Base-by-base conservation (phyloP, 2,888 invertebrate species). In the Polymixis flavicincta region DNA sequence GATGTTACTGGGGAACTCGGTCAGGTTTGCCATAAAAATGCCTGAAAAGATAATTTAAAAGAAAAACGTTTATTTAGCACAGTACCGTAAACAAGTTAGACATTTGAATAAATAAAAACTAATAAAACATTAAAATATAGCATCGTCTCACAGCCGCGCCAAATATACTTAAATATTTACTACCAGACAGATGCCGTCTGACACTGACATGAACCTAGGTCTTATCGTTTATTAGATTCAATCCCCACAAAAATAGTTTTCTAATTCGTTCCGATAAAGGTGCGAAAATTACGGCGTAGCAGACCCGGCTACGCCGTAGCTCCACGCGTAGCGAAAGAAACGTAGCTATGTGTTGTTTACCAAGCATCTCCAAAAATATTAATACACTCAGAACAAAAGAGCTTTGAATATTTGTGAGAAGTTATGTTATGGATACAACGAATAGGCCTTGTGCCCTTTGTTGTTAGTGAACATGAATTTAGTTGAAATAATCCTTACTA, bases 361-460 rank as follows among this genome's bases (percentile, higher is more conserved):
- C 25, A 32, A 50, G 42, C 42, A 74, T 63, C 50, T 50, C 11
- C 61, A 57, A 74, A 71, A 74, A 74, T 77, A 63, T 37, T 52
- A 79, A 80, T 72, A 55, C 48, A 72, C 50, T 74, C 48, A 32
- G 75, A 74, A 81, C 59, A 78, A 74, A 74, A 28, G 22, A 32
- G 48, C 17, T 73, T 77, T 80, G 42, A 57, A 80, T 72, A 80
- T 80, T 77, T 72, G 61, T 72, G 50, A 52, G 45, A 50, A 50
- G 42, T 61, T 72, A 50, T 72, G 48, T 54, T 74, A 25, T 32
- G 60, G 64, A 64, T 63, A 59, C 42, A 79, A 32, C 22, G n/a
- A 74, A 17, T 28, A 22, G 22, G 50, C 42, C 13, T 55, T 72
- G 54, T 25, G n/a, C 19, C 13, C 48, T 25, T 63, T 80, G 50